Evolutionary conservation across 2,888 invertebrate genomes (phyloP), one percentile per base, ranked within the genome.

Genomic region (Aelia acuminata): DNA sequence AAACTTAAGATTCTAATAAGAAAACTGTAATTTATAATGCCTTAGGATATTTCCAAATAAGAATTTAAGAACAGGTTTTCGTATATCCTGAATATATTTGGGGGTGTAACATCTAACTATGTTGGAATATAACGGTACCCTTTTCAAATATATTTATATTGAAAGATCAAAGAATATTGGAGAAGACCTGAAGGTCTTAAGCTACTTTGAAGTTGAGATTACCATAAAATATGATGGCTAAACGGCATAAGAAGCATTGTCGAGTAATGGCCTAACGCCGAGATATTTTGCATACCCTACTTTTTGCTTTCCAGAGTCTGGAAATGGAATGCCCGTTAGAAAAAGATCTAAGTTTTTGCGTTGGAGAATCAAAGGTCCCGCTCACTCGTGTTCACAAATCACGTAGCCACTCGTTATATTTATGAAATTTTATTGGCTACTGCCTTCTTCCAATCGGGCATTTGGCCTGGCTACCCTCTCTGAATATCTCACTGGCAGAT

Each of bases 401-500:
- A 85, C 85, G 85, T 85, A 85, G 85, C 53, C 43, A 49, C 85
- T 85, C 53, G 85, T 85, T 85, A 85, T 85, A 85, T 85, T 85
- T 85, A 85, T 85, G 50, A 85, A 85, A 85, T 85, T 85, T 85
- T 85, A 85, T 85, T 85, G 50, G 85, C 85, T 80, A 47, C 80
- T 80, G n/a, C 80, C 80, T 80, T 80, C 80, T 80, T 80, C 43
- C 43, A 80, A 80, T 80, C 80, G 80, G 80, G 80, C 43, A 80
- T 80, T 80, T 43, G 80, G 80, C 80, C 39, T 70, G 63, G 43
- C 80, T n/a, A 80, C 80, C 80, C 80, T 80, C 22, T 35, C 80
- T 39, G 80, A 80, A 80, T 80, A 80, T 80, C 80, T 43, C 80
- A 43, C 80, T 80, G 80, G n/a, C 80, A 47, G 43, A 80, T 80